phyloP scores from a whole-genome alignment of 2,113 vertebrate species.

The Ceyx margarethae region DNA sequence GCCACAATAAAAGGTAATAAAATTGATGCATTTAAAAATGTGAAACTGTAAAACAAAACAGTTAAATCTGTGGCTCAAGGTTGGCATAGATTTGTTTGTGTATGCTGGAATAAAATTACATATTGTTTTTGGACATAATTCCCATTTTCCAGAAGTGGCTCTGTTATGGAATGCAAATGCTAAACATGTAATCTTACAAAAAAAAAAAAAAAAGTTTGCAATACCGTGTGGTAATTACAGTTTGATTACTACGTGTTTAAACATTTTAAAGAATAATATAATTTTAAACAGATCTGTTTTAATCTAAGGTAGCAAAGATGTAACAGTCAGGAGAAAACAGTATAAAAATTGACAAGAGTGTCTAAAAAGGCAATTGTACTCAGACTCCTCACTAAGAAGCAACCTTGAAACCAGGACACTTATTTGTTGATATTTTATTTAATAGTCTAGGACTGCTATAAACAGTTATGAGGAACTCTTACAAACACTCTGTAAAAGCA shows the following conservation, averaged over 20 bases:
- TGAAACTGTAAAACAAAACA: not conserved
- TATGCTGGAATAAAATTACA: not conserved
- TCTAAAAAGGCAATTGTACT: not conserved
- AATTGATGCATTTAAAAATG: not conserved
- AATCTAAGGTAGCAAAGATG: not conserved
- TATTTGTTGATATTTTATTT: not conserved
- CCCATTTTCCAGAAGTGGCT: not conserved
- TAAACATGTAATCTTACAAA: not conserved
- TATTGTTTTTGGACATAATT: slow-evolving; percentile 1
- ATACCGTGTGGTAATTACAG: not conserved
- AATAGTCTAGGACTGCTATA: not conserved
- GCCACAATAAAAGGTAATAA: not conserved
- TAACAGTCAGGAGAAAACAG: not conserved
- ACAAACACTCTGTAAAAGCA: not conserved
- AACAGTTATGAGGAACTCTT: not conserved
- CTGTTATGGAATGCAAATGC: not conserved
- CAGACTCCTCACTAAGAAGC: not conserved
- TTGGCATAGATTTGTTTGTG: not conserved
- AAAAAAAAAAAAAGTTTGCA: not conserved
- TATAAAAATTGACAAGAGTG: not conserved
- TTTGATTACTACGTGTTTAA: not conserved
- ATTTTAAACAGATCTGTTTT: not conserved
- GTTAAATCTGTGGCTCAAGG: not conserved
- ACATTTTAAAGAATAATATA: not conserved
- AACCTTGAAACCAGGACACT: not conserved